phyloP scores from a whole-genome alignment of 2,888 invertebrate genomes.

The Drosophila acutilabella region DNA sequence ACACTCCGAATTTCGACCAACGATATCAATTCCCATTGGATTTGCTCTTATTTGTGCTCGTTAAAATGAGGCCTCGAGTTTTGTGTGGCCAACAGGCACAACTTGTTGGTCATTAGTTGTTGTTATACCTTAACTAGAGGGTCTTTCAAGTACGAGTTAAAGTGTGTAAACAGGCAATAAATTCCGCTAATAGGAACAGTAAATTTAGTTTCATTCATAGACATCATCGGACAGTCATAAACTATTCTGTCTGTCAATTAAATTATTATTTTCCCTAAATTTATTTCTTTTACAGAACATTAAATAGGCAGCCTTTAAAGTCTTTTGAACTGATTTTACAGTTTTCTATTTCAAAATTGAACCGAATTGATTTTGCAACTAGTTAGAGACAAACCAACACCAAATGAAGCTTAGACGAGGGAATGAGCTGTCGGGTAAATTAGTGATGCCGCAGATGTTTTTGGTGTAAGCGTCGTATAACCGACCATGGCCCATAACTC shows the following conservation, averaged over 20 bases:
- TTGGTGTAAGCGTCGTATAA: slow-evolving; percentile 32
- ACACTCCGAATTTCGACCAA: slow-evolving; percentile 20
- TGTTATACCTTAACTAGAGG: neutral
- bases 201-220: neutral
- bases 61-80: slow-evolving; percentile 44
- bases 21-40: slow-evolving; percentile 17
- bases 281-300: neutral
- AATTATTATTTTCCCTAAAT: neutral
- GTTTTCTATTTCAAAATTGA: slow-evolving; percentile 16
- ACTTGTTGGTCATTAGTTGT: slow-evolving; percentile 5
- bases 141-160: neutral
- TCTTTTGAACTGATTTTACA: neutral
- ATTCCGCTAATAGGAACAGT: neutral
- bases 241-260: neutral
- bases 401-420: neutral
- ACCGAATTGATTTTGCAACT: slow-evolving; percentile 36
- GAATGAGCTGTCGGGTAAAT: neutral
- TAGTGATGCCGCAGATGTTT: slow-evolving; percentile 23
- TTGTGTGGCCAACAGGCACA: slow-evolving; percentile 1
- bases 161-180: neutral
- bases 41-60: slow-evolving; percentile 17
- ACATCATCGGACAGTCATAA: neutral
- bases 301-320: neutral
- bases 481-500: slow-evolving; percentile 63
- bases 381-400: slow-evolving; percentile 7